Conservation (phyloP, 2,113 vertebrate species). For the Boulengeromyrus knoepffleri region DNA sequence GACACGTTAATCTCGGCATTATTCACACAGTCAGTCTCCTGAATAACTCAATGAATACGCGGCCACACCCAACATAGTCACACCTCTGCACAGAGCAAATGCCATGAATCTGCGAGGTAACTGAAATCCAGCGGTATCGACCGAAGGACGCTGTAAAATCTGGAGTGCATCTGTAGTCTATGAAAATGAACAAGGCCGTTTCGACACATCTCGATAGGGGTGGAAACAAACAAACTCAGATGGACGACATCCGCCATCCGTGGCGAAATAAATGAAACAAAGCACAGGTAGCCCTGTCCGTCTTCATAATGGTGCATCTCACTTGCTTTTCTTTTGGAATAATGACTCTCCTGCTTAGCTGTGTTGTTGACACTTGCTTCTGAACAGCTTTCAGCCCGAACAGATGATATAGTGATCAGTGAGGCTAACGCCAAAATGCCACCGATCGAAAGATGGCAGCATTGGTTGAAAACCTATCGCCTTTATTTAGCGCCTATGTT, state of each 20-base stretch:
- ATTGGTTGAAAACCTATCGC: not conserved
- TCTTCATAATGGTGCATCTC: not conserved
- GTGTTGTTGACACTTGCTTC: not conserved
- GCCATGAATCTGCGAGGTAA: not conserved
- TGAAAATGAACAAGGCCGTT: not conserved
- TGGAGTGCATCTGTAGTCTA: not conserved
- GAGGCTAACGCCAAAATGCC: not conserved
- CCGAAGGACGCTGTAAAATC: not conserved
- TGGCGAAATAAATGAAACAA: not conserved
- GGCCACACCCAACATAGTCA: not conserved
- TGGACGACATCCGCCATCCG: not conserved
- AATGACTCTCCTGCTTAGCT: not conserved
- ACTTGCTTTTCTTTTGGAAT: not conserved
- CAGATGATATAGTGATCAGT: not conserved
- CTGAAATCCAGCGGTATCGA: not conserved
- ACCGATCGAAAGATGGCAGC: not conserved
- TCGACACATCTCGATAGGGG: not conserved
- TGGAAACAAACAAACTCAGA: not conserved
- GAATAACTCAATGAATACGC: not conserved
- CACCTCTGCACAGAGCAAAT: not conserved
- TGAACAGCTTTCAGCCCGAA: not conserved
- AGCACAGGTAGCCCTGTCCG: not conserved
- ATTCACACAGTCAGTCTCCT: not conserved
- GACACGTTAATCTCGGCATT: no score
- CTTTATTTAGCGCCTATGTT: not conserved